Evolutionary conservation across 2,797 vertebrate genomes (phyloP).

Genomic region (Allobates femoralis): DNA sequence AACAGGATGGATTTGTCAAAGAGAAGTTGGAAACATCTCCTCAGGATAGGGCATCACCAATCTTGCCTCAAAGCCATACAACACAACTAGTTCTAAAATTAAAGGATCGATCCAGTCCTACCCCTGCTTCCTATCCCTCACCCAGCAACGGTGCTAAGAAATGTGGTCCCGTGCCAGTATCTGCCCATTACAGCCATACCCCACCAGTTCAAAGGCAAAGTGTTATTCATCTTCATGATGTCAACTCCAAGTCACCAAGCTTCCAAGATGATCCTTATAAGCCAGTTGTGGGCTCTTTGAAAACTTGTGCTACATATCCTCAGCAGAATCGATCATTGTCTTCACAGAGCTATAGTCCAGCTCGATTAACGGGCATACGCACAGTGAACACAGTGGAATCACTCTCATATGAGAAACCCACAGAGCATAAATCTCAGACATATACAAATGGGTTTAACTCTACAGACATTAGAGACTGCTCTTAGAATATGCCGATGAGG

Average conservation of each 20-base stretch:
- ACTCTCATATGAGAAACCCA: conserved; percentile 84
- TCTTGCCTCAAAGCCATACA: conserved; percentile 86
- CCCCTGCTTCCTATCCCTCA: conserved; percentile 83
- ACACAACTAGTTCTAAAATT: conserved; percentile 85
- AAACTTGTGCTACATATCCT: conserved; percentile 96
- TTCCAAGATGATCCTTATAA: conserved; percentile 90
- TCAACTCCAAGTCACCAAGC: conserved; percentile 87
- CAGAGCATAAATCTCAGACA: conserved; percentile 96
- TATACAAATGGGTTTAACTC: conserved; percentile 91
- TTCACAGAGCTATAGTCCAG: conserved; percentile 96
- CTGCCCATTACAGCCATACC: conserved; percentile 95
- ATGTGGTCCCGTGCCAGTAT: conserved; percentile 79
- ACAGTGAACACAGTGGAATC: conserved; percentile 87
- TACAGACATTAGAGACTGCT: conserved; percentile 86
- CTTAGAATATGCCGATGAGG: conserved; percentile 93
- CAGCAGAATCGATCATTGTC: conserved; percentile 97
- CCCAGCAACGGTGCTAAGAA: conserved; percentile 85
- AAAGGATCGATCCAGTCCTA: conserved; percentile 89
- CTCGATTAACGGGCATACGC: conserved; percentile 88
- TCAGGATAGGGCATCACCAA: conserved; percentile 87
- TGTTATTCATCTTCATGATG: conserved; percentile 93
- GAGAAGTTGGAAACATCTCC: conserved; percentile 87
- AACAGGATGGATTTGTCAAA: conserved; percentile 83
- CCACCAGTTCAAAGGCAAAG: conserved; percentile 94
- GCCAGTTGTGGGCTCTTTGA: conserved; percentile 88